A percentile compares a stretch with the other conserved stretches of the same genome.
phyloP scores from a whole-genome alignment of 23 tunicate species.

The Styela clava region DNA sequence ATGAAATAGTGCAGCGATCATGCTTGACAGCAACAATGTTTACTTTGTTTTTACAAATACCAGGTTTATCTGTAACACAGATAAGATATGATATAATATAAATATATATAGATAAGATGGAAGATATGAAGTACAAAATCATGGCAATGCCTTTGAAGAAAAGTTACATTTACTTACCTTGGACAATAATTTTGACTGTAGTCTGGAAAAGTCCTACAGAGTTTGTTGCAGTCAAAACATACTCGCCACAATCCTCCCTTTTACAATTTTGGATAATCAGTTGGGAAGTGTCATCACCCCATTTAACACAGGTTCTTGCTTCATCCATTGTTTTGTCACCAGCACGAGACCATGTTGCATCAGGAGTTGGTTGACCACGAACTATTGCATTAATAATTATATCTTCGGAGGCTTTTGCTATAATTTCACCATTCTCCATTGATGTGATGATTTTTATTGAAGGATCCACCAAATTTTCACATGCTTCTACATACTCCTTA shows the following conservation, averaged over 20 bases:
- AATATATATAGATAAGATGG: not conserved
- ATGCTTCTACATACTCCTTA: constrained; percentile 47
- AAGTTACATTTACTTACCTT: constrained; percentile 24
- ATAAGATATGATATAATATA: not conserved
- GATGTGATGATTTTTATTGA: constrained; percentile 42
- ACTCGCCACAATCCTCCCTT: constrained; percentile 69
- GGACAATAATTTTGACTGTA: constrained; percentile 58
- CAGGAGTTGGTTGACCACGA: constrained; percentile 73
- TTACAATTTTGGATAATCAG: constrained; percentile 38
- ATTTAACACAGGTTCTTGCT: constrained; percentile 42
- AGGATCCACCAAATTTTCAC: constrained; percentile 45
- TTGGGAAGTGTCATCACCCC: constrained; percentile 36
- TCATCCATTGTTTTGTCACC: constrained; percentile 55
- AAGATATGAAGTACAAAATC: not conserved
- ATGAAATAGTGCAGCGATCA: constrained; percentile 36
- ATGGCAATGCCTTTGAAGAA: too few species aligned
- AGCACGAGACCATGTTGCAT: constrained; percentile 56
- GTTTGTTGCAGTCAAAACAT: constrained; percentile 66
- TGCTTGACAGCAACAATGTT: constrained; percentile 7
- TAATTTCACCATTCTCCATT: constrained; percentile 47
- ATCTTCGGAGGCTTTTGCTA: constrained; percentile 62
- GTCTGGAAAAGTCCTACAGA: constrained; percentile 44
- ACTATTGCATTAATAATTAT: constrained; percentile 51
- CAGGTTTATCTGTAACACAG: constrained; percentile 53
- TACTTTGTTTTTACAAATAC: constrained; percentile 44